Base-by-base conservation (phyloP, 2,113 vertebrate species). In the Nerophis ophidion region DNA sequence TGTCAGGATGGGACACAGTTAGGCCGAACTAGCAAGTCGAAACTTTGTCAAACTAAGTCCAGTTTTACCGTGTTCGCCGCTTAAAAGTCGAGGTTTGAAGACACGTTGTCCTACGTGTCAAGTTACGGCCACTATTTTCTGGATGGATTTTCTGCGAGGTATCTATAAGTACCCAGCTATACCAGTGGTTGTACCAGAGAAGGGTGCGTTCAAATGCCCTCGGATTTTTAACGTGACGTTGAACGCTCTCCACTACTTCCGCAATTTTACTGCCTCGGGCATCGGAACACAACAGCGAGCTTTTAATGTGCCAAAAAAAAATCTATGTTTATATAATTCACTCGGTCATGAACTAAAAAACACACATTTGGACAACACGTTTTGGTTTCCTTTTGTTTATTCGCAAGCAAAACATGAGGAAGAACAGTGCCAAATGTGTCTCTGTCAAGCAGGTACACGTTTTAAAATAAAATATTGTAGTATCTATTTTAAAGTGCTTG, bases 131-230 rank as follows among this genome's bases (percentile, higher is more conserved):
- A n/a, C 34, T 48, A 42, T 13, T 65, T 52, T 60, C 14, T 61
- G 62, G n/a, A n/a, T n/a, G n/a, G n/a, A n/a, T n/a, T n/a, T n/a
- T 60, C 14, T 61, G 62, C 17, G 57, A 64, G 38, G 55, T 53
- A 14, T 42, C 51, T 0, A 4, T 5, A 59, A 68, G 58, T 60
- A 12, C 5, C 35, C 60, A 36, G 4, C 26, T 26, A 49, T 48
- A 33, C 50, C 36, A 16, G 33, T 17, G 40, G 17, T 34, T 44
- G 19, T 45, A 61, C 36, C 4, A 8, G 4, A 1, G 2, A 33
- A 5, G 26, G 83, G 36, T 11, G 79, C 75, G 44, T 83, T 83
- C 67, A 79, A 0, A 40, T 42, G 38, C 42, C 8, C 2, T 48
- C 68, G 48, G 77, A 26, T 26, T 26, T 26, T 26, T 46, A 66